These are phyloP conservation scores for Acipenser ruthenus DNA, from an alignment of 2,797 vertebrate species.

Conservation along the genomic window DNA sequence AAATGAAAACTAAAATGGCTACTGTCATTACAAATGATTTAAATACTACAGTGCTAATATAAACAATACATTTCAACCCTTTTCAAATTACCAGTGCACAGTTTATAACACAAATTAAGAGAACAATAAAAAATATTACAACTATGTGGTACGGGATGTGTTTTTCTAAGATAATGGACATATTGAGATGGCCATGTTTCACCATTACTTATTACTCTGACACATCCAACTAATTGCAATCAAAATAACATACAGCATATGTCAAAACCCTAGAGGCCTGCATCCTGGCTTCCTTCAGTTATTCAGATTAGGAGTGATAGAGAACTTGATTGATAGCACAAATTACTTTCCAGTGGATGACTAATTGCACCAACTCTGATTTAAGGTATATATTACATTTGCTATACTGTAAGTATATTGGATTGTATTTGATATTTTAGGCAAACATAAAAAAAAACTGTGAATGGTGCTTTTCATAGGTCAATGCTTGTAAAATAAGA, in stretches of 20 bases:
- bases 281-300: conserved; percentile 43
- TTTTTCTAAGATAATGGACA: conserved; percentile 24
- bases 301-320: conserved; percentile 58
- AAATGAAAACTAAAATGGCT: too few relatives aligned
- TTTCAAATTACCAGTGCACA: too few relatives aligned
- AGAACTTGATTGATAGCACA: conserved; percentile 55
- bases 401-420: background rate
- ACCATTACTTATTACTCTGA: conserved; percentile 46
- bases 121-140: too few relatives aligned
- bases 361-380: conserved; percentile 28
- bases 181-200: conserved; percentile 42
- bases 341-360: conserved; percentile 43
- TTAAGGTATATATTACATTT: conserved; percentile 8
- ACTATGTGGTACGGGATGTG: background rate
- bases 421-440: too few relatives aligned
- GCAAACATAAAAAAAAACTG: too few relatives aligned
- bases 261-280: conserved; percentile 47
- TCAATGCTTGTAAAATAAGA: too few relatives aligned
- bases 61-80: too few relatives aligned
- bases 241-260: conserved; percentile 62
- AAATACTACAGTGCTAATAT: too few relatives aligned
- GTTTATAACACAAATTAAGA: too few relatives aligned
- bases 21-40: too few relatives aligned
- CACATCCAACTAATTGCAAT: conserved; percentile 56
- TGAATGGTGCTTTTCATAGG: too few relatives aligned